These are phyloP conservation scores for Tetanocera ferruginea DNA, from an alignment of 2,888 invertebrate genomes.

Conservation along the genomic window DNA sequence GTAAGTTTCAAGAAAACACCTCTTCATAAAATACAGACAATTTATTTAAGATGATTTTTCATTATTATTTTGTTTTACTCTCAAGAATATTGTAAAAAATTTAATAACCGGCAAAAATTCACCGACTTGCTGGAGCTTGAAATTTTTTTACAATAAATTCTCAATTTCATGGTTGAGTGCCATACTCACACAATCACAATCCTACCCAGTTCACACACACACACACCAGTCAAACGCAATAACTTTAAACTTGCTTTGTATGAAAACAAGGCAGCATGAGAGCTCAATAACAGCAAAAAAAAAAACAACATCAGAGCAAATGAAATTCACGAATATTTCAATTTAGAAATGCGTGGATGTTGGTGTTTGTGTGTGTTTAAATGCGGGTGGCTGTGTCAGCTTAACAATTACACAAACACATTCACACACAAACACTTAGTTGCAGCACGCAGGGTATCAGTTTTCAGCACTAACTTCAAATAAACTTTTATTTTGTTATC, in stretches of 20 bases:
- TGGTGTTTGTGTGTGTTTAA: background rate
- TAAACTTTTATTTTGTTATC: constrained; percentile 7
- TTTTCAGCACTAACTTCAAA: constrained; percentile 21
- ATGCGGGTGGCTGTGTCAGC: background rate
- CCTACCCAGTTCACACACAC: no score
- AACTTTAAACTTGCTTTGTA: background rate
- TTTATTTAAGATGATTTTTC: no score
- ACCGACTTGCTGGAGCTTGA: no score
- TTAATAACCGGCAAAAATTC: no score
- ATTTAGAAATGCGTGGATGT: background rate
- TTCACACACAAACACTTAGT: background rate
- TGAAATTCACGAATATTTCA: constrained; percentile 11
- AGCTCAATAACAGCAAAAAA: background rate
- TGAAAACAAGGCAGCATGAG: background rate
- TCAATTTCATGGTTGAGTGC: no score
- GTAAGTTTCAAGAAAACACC: no score
- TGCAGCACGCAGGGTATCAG: background rate
- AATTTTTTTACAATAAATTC: no score
- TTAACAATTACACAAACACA: background rate
- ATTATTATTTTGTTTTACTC: no score
- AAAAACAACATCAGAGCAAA: background rate
- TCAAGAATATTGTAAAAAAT: no score
- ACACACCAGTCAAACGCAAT: background rate
- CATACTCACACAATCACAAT: background rate
- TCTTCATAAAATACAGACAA: no score